Conservation (phyloP, 2,797 vertebrate genomes). For the Carduelis carduelis region DNA sequence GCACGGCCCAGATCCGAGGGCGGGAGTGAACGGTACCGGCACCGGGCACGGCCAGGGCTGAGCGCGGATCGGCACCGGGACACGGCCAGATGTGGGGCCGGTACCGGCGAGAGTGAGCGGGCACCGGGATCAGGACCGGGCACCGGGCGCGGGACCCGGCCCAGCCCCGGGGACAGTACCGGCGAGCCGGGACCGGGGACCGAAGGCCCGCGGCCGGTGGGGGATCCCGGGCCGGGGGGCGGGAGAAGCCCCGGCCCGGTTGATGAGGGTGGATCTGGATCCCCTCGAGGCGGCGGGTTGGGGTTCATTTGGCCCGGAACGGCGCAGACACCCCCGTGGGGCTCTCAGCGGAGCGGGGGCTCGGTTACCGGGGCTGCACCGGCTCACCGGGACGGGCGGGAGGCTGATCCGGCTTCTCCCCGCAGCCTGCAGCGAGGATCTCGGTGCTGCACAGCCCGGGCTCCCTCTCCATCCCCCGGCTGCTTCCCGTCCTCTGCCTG, state of each 20-base stretch:
- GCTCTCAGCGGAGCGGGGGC: neutral
- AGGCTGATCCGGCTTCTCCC: fast-evolving
- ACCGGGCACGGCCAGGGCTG: too few relatives aligned
- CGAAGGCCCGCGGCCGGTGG: neutral
- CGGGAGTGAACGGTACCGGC: neutral
- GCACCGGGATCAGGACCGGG: neutral
- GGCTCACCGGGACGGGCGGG: fast-evolving
- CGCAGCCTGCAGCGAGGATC: neutral
- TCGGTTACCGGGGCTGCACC: neutral
- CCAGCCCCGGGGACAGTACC: neutral
- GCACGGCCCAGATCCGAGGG: neutral
- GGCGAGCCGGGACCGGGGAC: neutral
- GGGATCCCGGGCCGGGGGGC: neutral
- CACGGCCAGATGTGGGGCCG: neutral
- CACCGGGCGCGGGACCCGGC: neutral
- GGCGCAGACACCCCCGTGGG: neutral
- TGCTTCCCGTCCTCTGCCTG: neutral
- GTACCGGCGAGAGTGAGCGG: neutral
- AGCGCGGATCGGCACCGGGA: too few relatives aligned
- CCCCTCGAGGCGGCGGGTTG: fast-evolving
- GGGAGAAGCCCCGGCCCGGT: neutral
- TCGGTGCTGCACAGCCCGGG: fast-evolving
- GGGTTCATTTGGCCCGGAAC: neutral
- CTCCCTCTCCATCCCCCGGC: fast-evolving
- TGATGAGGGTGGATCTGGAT: fast-evolving